These are phyloP conservation scores for Psophia crepitans DNA, from an alignment of 2,113 vertebrate genomes.

Conservation along the genomic window DNA sequence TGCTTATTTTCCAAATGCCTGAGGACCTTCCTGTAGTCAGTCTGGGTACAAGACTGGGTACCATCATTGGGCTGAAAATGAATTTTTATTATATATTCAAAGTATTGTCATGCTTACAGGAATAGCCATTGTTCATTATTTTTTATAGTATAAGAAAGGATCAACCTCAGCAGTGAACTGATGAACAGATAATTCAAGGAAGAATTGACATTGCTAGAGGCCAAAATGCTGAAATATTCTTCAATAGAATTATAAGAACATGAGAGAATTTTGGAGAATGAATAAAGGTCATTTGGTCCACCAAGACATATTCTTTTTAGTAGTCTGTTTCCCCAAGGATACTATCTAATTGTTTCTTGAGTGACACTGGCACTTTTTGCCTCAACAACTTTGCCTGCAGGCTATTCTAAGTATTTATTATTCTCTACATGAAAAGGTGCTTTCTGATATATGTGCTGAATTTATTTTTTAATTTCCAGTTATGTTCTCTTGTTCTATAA, in stretches of 20 bases:
- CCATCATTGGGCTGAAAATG: not conserved
- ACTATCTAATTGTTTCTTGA: constrained; percentile 73
- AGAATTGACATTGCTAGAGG: constrained; percentile 70
- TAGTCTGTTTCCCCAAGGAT: constrained; percentile 65
- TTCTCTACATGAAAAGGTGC: constrained; percentile 65
- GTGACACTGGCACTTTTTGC: constrained; percentile 66
- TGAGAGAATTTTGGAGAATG: constrained; percentile 55
- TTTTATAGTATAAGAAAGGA: not conserved
- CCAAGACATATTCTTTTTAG: constrained; percentile 58
- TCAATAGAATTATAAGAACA: constrained; percentile 56
- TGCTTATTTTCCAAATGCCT: not conserved
- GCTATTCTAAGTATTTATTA: constrained; percentile 63
- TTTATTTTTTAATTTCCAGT: constrained; percentile 73
- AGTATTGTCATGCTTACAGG: not conserved
- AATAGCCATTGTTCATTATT: constrained; percentile 4
- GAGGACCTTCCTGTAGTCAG: not conserved
- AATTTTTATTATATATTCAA: not conserved
- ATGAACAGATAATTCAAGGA: constrained; percentile 66
- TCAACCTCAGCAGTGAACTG: constrained; percentile 8
- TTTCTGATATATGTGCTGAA: constrained; percentile 68
- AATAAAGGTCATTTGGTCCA: constrained; percentile 75
- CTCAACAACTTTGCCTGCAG: constrained; percentile 67
- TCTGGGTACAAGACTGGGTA: not conserved
- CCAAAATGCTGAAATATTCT: constrained; percentile 65
- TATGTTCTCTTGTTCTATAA: constrained; percentile 63